Evolutionary conservation across 2,888 invertebrate species (phyloP).

Genomic region (Odontothrips loti): DNA sequence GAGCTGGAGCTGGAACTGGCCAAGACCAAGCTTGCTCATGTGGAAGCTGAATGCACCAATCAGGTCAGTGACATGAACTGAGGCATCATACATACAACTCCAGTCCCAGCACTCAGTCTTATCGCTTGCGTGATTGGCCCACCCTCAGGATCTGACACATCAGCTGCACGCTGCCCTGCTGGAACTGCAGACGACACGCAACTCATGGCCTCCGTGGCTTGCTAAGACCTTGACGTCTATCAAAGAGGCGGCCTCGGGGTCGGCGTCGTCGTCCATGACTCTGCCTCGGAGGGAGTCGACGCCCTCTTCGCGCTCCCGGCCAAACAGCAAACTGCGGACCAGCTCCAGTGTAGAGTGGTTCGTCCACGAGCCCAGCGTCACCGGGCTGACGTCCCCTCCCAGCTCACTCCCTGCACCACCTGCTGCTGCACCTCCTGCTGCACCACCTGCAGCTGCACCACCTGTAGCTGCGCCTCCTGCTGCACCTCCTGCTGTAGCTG

Average conservation of each 20-base stretch:
- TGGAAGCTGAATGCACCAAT: slow-evolving; percentile 93
- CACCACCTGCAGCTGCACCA: not conserved
- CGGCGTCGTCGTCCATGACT: not conserved
- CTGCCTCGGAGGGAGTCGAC: not conserved
- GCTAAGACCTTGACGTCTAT: slow-evolving; percentile 77
- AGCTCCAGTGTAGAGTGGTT: slow-evolving; percentile 15
- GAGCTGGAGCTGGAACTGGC: slow-evolving; percentile 94
- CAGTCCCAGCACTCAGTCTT: not conserved
- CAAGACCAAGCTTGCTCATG: slow-evolving; percentile 92
- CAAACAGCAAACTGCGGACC: not conserved
- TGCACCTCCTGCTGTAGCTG: not conserved
- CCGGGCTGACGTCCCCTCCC: not conserved
- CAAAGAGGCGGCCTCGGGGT: slow-evolving; percentile 48
- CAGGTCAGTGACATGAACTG: slow-evolving; percentile 56
- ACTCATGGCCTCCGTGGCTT: slow-evolving; percentile 88
- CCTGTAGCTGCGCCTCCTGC: not conserved
- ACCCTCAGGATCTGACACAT: slow-evolving; percentile 75
- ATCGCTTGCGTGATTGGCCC: not conserved
- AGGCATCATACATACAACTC: not conserved
- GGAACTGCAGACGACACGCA: slow-evolving; percentile 65
- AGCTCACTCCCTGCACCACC: not conserved
- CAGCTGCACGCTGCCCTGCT: slow-evolving; percentile 76
- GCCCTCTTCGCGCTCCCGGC: not conserved
- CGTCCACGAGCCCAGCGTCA: not conserved
- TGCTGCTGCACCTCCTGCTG: not conserved